A percentile compares a stretch with the other conserved stretches of the same genome.
These are phyloP conservation scores for Azorinus chamasolen DNA, from an alignment of 2,888 invertebrate species.

Conservation along the genomic window DNA sequence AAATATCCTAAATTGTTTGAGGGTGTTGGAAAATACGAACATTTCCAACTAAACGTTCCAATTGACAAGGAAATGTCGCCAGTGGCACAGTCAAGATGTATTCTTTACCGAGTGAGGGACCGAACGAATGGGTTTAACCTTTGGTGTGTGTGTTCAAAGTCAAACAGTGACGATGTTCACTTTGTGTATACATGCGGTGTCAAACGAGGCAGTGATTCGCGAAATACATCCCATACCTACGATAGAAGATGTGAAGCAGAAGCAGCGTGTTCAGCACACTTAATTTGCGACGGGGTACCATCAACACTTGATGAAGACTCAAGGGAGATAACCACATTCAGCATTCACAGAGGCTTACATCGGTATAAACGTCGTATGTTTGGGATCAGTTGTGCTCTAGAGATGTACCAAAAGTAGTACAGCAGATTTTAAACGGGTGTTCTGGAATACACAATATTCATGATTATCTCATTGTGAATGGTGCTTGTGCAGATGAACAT, in stretches of 20 bases:
- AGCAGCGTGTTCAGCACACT: constrained; percentile 50
- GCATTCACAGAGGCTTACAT: constrained; percentile 49
- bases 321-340: constrained; percentile 40
- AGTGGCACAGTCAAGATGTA: constrained; percentile 26
- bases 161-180: constrained; percentile 54
- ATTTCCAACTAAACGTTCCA: constrained; percentile 12
- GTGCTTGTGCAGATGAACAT: constrained; percentile 47
- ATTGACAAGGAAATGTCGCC: constrained; percentile 30
- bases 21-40: constrained; percentile 45
- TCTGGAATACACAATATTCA: constrained; percentile 29
- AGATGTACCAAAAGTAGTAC: constrained; percentile 41
- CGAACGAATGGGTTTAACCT: constrained; percentile 61
- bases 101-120: constrained; percentile 50
- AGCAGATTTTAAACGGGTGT: constrained; percentile 27
- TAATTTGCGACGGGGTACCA: constrained; percentile 46
- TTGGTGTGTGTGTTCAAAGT: constrained; percentile 61
- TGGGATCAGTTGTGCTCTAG: constrained; percentile 42
- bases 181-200: constrained; percentile 55
- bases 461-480: constrained; percentile 59
- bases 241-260: constrained; percentile 38
- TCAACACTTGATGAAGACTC: constrained; percentile 24
- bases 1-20: constrained; percentile 1
- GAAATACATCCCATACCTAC: constrained; percentile 53
- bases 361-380: constrained; percentile 38
- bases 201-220: constrained; percentile 51